These are phyloP conservation scores for Erpetoichthys calabaricus DNA, from an alignment of 2,797 vertebrate genomes.

Conservation along the genomic window DNA sequence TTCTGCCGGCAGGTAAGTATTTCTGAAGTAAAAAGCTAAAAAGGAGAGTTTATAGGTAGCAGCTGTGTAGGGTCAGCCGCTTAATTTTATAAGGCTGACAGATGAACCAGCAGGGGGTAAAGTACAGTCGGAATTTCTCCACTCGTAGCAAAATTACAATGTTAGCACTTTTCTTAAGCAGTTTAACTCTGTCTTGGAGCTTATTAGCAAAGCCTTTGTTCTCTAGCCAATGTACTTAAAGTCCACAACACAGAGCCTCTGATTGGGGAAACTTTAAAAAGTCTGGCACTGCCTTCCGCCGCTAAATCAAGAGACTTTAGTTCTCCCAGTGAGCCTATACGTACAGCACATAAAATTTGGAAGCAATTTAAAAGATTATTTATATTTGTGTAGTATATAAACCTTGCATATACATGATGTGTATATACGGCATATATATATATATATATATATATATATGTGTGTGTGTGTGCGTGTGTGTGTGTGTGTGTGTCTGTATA, in stretches of 20 bases:
- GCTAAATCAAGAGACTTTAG: too few species aligned
- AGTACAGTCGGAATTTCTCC: conserved; percentile 54
- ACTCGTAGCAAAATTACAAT: conserved; percentile 46
- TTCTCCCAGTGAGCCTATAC: too few species aligned
- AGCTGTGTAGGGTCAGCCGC: conserved; percentile 55
- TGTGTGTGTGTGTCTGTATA: too few species aligned
- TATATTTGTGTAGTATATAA: too few species aligned
- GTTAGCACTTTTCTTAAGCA: conserved; percentile 58
- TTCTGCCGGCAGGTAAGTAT: not conserved
- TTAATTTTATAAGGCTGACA: conserved; percentile 57
- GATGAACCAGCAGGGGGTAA: conserved; percentile 47
- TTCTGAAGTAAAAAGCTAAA: conserved; percentile 14
- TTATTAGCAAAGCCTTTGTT: conserved; percentile 40
- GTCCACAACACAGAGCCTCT: conserved; percentile 11
- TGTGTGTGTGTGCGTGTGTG: too few species aligned
- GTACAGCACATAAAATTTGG: too few species aligned
- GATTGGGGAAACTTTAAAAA: conserved; percentile 12
- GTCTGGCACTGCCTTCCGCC: not conserved
- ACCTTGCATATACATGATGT: too few species aligned
- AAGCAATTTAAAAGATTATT: too few species aligned
- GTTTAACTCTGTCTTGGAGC: conserved; percentile 44
- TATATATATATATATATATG: too few species aligned
- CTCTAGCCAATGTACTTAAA: conserved; percentile 27
- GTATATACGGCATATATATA: too few species aligned
- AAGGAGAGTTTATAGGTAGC: conserved; percentile 51